Percentiles rank a stretch among this genome's conserved stretches.
Evolutionary conservation across 53 echinoderm and acorn worm species (phyloP).

Genomic region (Antedon mediterranea): DNA sequence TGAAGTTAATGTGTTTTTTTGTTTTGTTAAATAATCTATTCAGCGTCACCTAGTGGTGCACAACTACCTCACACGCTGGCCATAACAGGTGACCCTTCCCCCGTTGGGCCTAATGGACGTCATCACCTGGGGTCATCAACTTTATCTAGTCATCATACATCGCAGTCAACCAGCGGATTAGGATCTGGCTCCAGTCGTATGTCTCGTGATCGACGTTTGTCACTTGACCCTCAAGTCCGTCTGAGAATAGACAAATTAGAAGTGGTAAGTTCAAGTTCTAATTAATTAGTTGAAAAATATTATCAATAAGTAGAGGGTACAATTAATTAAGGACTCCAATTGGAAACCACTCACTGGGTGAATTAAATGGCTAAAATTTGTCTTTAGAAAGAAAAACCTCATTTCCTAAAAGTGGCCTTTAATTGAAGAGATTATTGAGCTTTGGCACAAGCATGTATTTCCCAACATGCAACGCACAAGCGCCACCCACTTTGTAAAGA

Average conservation of each 20-base stretch:
- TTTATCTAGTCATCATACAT: background rate
- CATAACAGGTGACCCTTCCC: conserved; percentile 41
- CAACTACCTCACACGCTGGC: background rate
- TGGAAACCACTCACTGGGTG: too few species aligned
- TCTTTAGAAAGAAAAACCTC: too few species aligned
- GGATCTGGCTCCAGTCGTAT: conserved; percentile 4
- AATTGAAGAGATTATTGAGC: too few species aligned
- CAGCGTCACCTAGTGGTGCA: background rate
- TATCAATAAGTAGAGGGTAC: too few species aligned
- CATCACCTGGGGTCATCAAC: background rate
- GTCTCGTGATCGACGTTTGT: conserved; percentile 40
- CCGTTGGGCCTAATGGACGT: conserved; percentile 18
- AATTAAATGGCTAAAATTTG: too few species aligned
- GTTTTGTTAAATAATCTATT: too few species aligned
- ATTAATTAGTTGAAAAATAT: background rate
- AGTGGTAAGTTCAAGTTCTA: conserved; percentile 41
- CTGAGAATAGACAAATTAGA: conserved; percentile 74
- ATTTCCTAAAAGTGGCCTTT: too few species aligned
- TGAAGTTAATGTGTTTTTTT: too few species aligned
- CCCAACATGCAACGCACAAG: too few species aligned
- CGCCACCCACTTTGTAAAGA: too few species aligned
- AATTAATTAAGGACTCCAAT: background rate
- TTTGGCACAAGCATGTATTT: too few species aligned
- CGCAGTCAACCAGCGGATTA: conserved; percentile 13
- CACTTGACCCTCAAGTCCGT: conserved; percentile 76